Evolutionary conservation across 2,113 vertebrate species (phyloP).

Genomic region (Gavialis gangeticus): DNA sequence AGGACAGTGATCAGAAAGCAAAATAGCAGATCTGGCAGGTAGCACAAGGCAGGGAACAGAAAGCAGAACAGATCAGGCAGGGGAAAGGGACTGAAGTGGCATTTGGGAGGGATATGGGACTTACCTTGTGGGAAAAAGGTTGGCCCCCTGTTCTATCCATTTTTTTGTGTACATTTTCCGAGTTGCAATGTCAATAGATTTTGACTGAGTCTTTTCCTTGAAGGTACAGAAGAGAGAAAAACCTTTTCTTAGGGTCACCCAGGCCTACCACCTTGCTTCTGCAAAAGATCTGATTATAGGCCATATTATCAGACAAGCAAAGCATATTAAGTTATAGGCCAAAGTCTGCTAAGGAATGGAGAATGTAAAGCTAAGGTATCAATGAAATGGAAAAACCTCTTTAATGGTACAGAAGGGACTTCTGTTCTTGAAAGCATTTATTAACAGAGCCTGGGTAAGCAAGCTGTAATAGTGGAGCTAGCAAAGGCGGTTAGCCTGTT

Average conservation of each 20-base stretch:
- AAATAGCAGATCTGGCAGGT: too few relatives aligned
- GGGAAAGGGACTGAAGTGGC: too few relatives aligned
- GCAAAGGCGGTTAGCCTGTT: conserved; percentile 58
- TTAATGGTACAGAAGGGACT: conserved; percentile 67
- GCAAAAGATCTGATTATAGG: not conserved
- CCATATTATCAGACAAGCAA: not conserved
- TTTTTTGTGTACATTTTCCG: not conserved
- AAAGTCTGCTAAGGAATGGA: conserved; percentile 52
- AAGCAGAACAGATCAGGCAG: too few relatives aligned
- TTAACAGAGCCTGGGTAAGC: conserved; percentile 57
- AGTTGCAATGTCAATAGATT: not conserved
- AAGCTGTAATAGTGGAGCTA: conserved; percentile 60
- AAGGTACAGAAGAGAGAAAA: not conserved
- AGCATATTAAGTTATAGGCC: conserved; percentile 56
- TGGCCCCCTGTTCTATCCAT: not conserved
- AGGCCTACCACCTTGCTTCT: not conserved
- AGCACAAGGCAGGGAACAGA: too few relatives aligned
- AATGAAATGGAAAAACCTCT: conserved; percentile 62
- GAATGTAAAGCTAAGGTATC: conserved; percentile 64
- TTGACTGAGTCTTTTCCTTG: not conserved
- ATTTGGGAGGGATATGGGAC: too few relatives aligned
- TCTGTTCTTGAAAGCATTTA: conserved; percentile 57
- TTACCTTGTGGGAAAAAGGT: too few relatives aligned
- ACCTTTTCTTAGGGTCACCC: not conserved
- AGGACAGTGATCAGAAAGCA: too few relatives aligned